Evolutionary conservation across 2,888 invertebrate species (phyloP), one percentile per base, ranked within the genome.

Genomic region (Lathronympha strigana): DNA sequence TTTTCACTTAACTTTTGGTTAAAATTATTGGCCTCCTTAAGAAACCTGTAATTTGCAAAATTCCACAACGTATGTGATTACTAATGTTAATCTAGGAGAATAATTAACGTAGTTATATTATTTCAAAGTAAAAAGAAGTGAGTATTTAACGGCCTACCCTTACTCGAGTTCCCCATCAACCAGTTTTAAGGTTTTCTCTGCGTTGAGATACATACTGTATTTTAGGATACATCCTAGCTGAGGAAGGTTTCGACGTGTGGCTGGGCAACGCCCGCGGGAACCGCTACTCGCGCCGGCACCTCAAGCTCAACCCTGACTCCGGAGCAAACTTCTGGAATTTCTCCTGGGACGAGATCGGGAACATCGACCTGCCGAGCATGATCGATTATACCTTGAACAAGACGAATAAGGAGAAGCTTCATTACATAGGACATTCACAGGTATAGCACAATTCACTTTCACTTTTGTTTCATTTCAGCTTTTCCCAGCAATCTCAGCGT

Each of bases 221-320:
- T 71, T 0, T 74, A 96, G 97, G 86, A 72, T 96, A 93, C 86
- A 92, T 94, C 78, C 89, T 95, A 50, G 93, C 94, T 0, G 94
- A 95, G 69, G 87, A 87, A 23, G 95, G 95, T 0, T 95, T 94
- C 73, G 95, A 96, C 75, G 94, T 95, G 0, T 98, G 97, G 97
- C 77, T 98, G 76, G 96, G 96, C 0, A 98, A 98, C 81, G 94
- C 94, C 9, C 90, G 97, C 61, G 97, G 97, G 1, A 97, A 95
- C 79, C 93, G 90, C 0, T 95, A 95, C 81, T 95, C 95, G 0
- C 92, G 93, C 31, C 87, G 82, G 1, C 96, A 97, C 75, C 54
- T 74, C n/a, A 71, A 71, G 1, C 68, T 88, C 1, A 69, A 88
- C 68, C 88, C 90, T 6, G 82, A 90, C 38, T 61, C 61, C 0